These are phyloP conservation scores for rabbit (Oryctolagus cuniculus) DNA, from an alignment of 2,113 vertebrate genomes.

Conservation along the genomic window mOryCun1.1 NC_091440.1:127434001-127434500, in stretches of 20 bases:
- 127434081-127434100: constrained; percentile 96
- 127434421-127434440: neutral
- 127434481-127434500: neutral
- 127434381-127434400: neutral
- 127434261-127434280: neutral
- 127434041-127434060: constrained; percentile 98
- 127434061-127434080: constrained; percentile 96
- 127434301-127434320: neutral
- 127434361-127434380: neutral
- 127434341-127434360: neutral
- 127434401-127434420: neutral
- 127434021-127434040: constrained; percentile 90
- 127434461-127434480: neutral
- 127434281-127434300: neutral
- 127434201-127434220: neutral
- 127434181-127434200: neutral
- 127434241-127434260: neutral
- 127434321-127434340: neutral
- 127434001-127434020: neutral
- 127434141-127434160: constrained; percentile 66
- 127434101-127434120: constrained; percentile 99
- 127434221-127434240: neutral
- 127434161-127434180: constrained; percentile 17
- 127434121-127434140: constrained; percentile 99
- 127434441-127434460: neutral